Percentiles rank a stretch among this genome's conserved stretches.
phyloP scores from a whole-genome alignment of 1,140 invertebrate genomes.

The Drosophila navojoa region DNA sequence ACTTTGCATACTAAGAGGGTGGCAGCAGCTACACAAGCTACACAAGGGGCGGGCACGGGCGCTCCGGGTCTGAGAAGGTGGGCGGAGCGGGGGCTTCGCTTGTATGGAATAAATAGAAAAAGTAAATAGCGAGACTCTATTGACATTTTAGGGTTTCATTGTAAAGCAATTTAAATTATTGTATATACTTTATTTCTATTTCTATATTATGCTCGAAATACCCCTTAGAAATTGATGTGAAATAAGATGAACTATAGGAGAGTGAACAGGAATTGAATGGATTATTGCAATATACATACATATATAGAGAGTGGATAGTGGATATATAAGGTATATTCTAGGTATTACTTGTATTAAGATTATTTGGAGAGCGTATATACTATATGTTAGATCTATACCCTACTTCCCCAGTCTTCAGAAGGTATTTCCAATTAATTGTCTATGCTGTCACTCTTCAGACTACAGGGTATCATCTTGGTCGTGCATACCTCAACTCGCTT shows the following conservation, averaged over 20 bases:
- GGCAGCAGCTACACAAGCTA: constrained; percentile 5
- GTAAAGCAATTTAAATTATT: constrained; percentile 83
- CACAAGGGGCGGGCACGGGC: not conserved
- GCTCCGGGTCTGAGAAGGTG: not conserved
- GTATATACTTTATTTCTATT: constrained; percentile 74
- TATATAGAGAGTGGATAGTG: too few relatives aligned
- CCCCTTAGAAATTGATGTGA: not conserved
- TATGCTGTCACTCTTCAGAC: too few relatives aligned
- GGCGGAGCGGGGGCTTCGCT: not conserved
- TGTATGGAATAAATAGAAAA: constrained; percentile 64
- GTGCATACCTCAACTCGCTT: not conserved
- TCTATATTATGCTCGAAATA: constrained; percentile 14
- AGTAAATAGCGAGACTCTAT: constrained; percentile 72
- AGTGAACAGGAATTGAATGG: too few relatives aligned
- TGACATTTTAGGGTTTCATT: constrained; percentile 82
- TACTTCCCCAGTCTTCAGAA: too few relatives aligned
- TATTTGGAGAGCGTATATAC: too few relatives aligned
- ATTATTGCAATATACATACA: too few relatives aligned
- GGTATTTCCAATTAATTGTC: too few relatives aligned
- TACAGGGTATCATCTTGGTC: not conserved
- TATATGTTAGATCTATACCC: too few relatives aligned
- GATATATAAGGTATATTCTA: too few relatives aligned
- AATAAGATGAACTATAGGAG: not conserved
- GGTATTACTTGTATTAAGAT: too few relatives aligned
- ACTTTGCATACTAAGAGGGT: constrained; percentile 73